Evolutionary conservation across 2,113 vertebrate genomes (phyloP).

Genomic region (Zonotrichia leucophrys): DNA sequence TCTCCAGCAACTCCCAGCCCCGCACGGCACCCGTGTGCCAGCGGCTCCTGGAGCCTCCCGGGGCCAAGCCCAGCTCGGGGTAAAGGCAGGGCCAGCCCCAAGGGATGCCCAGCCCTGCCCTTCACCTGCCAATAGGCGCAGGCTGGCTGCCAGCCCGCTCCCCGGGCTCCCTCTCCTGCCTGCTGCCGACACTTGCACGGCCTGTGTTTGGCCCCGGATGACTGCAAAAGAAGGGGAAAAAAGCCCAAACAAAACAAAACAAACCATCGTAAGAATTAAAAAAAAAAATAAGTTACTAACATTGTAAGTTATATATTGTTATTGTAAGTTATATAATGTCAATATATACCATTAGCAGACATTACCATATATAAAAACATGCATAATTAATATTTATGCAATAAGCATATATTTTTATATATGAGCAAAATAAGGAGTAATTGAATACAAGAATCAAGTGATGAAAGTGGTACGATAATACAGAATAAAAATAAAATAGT

Average conservation of each 20-base stretch:
- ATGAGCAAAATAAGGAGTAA: not conserved
- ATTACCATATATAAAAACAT: accelerated
- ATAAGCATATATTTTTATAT: not conserved
- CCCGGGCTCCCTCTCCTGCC: constrained; percentile 38
- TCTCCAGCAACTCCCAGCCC: constrained; percentile 64
- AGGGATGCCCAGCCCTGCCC: not conserved
- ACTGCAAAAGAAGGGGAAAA: not conserved
- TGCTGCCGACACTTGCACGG: not conserved
- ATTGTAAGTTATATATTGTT: no score
- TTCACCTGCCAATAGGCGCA: not conserved
- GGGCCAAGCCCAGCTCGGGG: not conserved
- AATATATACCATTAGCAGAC: not conserved
- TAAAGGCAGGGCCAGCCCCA: not conserved
- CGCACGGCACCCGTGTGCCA: not conserved
- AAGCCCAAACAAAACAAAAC: no score
- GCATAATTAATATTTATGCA: not conserved
- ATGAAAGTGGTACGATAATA: not conserved
- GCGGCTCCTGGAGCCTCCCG: constrained; percentile 7
- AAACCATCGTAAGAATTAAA: not conserved
- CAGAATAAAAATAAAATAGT: not conserved
- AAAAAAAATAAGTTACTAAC: not conserved
- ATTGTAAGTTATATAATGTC: no score
- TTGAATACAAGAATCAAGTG: not conserved
- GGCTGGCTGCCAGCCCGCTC: not conserved
- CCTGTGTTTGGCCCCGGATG: not conserved